A percentile compares a stretch with the other conserved stretches of the same genome.
These are phyloP conservation scores for Eurytoma californica DNA, from an alignment of 2,888 invertebrate genomes.

Conservation along the genomic window DNA sequence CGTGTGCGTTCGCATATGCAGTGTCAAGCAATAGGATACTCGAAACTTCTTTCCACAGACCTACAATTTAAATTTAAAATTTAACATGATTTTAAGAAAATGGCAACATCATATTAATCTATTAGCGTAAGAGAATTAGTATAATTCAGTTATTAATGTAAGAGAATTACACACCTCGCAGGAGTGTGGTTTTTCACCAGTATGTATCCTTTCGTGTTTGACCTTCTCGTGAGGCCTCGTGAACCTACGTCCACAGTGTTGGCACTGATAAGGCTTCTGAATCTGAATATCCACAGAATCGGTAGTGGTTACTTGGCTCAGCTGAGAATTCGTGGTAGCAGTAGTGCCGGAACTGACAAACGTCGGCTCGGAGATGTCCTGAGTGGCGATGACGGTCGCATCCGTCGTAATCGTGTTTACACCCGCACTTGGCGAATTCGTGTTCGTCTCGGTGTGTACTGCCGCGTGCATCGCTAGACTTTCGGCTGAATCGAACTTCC, in stretches of 20 bases:
- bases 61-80: slow-evolving; percentile 57
- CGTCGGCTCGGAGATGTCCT: background rate
- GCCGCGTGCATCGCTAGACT: slow-evolving; percentile 85
- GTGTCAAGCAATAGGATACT: slow-evolving; percentile 86
- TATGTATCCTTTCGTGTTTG: slow-evolving; percentile 89
- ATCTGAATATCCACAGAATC: slow-evolving; percentile 47
- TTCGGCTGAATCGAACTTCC: slow-evolving; percentile 81
- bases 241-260: slow-evolving; percentile 84
- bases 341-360: slow-evolving; percentile 1
- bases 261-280: slow-evolving; percentile 81
- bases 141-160: too few species aligned
- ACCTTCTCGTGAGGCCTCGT: slow-evolving; percentile 87
- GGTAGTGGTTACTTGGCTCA: background rate
- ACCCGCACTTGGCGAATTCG: slow-evolving; percentile 60
- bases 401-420: background rate
- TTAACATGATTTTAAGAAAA: slow-evolving; percentile 3
- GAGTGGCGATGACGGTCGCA: background rate
- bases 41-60: slow-evolving; percentile 89
- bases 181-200: slow-evolving; percentile 86
- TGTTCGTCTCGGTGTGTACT: slow-evolving; percentile 77
- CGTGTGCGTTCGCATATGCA: slow-evolving; percentile 88
- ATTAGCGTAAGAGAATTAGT: background rate
- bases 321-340: background rate
- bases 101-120: background rate
- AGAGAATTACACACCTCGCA: slow-evolving; percentile 77